phyloP scores from a whole-genome alignment of 2,797 vertebrate species.

The Acanthornis magna region DNA sequence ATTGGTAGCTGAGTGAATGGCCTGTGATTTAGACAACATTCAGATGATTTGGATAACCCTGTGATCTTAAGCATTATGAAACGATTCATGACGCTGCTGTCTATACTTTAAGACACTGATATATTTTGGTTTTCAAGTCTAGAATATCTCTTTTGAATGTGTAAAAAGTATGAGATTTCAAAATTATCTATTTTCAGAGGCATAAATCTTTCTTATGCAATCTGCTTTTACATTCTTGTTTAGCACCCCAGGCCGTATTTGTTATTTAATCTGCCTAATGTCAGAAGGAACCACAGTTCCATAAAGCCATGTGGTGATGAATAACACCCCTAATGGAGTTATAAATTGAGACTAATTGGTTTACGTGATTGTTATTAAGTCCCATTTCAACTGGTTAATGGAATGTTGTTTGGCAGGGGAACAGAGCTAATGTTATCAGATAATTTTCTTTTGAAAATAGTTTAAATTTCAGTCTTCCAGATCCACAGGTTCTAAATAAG shows the following conservation, averaged over 20 bases:
- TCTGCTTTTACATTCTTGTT: conserved; percentile 54
- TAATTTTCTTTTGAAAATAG: conserved; percentile 71
- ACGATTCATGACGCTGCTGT: neutral
- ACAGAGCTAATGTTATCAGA: conserved; percentile 67
- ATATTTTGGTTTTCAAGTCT: neutral
- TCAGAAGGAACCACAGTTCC: conserved; percentile 56
- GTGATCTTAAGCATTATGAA: neutral
- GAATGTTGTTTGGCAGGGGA: conserved; percentile 75
- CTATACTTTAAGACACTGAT: neutral
- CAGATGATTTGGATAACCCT: neutral
- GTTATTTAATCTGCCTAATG: conserved; percentile 69
- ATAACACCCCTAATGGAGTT: conserved; percentile 73
- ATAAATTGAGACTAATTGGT: conserved; percentile 79
- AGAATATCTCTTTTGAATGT: neutral
- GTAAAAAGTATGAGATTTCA: neutral
- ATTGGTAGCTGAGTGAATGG: neutral
- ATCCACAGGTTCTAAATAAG: conserved; percentile 42
- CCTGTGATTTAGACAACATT: neutral
- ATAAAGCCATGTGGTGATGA: conserved; percentile 62
- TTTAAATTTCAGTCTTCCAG: conserved; percentile 51
- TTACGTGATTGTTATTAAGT: conserved; percentile 77
- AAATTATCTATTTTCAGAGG: neutral
- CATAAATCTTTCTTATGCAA: conserved; percentile 16
- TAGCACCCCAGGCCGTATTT: conserved; percentile 60
- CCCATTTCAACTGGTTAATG: conserved; percentile 75